A percentile compares a stretch with the other conserved stretches of the same genome.
These are phyloP conservation scores for Phymatocera aterrima DNA, from an alignment of 2,888 invertebrate species.

Conservation along the genomic window DNA sequence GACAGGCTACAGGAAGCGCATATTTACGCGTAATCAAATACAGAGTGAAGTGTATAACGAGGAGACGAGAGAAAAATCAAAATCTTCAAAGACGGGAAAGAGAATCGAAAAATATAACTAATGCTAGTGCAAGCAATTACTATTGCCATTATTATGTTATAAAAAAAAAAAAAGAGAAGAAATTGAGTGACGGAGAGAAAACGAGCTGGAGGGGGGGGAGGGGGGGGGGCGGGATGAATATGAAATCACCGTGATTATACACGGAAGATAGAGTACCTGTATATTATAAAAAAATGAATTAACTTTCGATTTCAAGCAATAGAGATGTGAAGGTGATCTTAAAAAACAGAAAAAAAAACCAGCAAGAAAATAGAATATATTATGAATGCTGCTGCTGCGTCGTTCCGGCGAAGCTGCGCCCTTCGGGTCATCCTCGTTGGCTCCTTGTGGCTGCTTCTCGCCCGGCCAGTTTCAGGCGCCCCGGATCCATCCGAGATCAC, in stretches of 20 bases:
- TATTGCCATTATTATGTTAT: too few species aligned
- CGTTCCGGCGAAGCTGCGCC: constrained; percentile 49
- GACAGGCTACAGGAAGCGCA: too few species aligned
- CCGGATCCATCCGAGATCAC: constrained; percentile 66
- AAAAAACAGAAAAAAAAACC: too few species aligned
- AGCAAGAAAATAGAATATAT: constrained; percentile 50
- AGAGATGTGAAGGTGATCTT: constrained; percentile 39
- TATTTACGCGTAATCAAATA: too few species aligned
- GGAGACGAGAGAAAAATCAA: too few species aligned
- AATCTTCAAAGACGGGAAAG: not conserved
- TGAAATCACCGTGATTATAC: constrained; percentile 20
- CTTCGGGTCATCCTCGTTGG: constrained; percentile 59
- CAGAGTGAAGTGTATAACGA: too few species aligned
- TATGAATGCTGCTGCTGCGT: constrained; percentile 56
- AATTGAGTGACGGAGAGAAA: not conserved
- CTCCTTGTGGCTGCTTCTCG: constrained; percentile 60
- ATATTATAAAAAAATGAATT: constrained; percentile 7
- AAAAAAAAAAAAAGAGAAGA: not conserved
- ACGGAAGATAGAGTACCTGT: too few species aligned
- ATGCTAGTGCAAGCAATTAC: not conserved
- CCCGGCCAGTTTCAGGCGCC: constrained; percentile 61
- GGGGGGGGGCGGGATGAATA: not conserved
- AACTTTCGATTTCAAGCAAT: not conserved
- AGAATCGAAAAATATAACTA: not conserved
- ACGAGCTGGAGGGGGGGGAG: too few species aligned